These are phyloP conservation scores for Euwallacea similis DNA, from an alignment of 1,140 invertebrate genomes.

Conservation along the genomic window DNA sequence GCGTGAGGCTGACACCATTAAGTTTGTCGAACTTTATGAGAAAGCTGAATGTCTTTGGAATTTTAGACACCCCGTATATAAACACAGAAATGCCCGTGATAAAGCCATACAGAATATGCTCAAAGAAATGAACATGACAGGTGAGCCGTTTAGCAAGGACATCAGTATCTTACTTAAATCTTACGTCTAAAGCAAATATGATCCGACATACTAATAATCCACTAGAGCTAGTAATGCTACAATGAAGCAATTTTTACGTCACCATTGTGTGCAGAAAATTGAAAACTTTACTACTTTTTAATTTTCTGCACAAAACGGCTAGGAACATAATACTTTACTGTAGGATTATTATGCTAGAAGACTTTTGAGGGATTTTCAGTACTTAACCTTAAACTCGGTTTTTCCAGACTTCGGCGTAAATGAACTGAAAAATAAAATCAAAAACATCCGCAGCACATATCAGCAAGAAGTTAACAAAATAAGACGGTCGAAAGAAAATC, in stretches of 20 bases:
- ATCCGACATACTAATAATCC: no score
- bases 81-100: conserved; percentile 52
- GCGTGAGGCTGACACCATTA: conserved; percentile 54
- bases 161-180: background rate
- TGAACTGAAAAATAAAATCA: conserved; percentile 58
- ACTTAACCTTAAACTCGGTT: background rate
- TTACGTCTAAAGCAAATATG: background rate
- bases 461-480: conserved; percentile 57
- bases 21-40: conserved; percentile 58
- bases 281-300: no score
- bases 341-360: no score
- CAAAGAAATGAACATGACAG: conserved; percentile 54
- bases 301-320: no score
- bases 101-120: conserved; percentile 53
- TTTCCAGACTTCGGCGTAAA: conserved; percentile 41
- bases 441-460: conserved; percentile 57
- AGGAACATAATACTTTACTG: no score
- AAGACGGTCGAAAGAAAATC: conserved; percentile 15
- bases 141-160: conserved; percentile 17
- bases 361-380: no score
- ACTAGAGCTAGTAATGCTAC: no score
- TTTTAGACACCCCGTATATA: conserved; percentile 54
- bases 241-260: no score
- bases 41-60: conserved; percentile 58
- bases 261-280: no score